Base-by-base conservation (phyloP, 1,140 invertebrate genomes). In the Cherax quadricarinatus region DNA sequence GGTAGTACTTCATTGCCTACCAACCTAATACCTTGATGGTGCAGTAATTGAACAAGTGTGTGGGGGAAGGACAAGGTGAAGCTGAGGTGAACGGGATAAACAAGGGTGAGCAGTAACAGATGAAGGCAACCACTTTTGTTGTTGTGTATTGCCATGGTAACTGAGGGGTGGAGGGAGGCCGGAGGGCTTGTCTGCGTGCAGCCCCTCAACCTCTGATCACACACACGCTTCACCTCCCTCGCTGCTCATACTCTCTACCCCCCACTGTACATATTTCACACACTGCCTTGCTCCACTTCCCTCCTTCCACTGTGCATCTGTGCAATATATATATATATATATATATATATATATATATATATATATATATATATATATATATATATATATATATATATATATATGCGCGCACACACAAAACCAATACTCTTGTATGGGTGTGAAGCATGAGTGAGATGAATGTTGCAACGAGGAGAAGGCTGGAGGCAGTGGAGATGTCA, bases 101-200 rank as follows among this genome's bases (percentile, higher is more conserved):
- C 21, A 66, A 66, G 62, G 62, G 4, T 48, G 5, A 48, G 30
- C 62, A 85, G 24, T 14, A 48, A 7, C 83, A 85, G 83, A 85
- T 85, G 83, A 85, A 85, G 60, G 83, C 30, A 57, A 48, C 60
- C 83, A 85, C 83, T 85, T 85, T 85, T 85, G 83, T 85, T 85
- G 62, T 85, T 84, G 83, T 41, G 48, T 66, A 70, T 85, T 85
- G 83, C 83, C 83, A 85, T 85, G 83, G 83, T 85, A 70, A 85
- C 83, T 30, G 83, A 24, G 48, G 83, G 7, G 30, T 21, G 53
- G 53, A 41, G 62, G 60, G 60, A 70, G 62, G 83, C 24, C 14
- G 30, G 30, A 24, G 48, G 83, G 83, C 62, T 9, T 57, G 30
- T 70, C 83, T 70, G 60, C 83, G 83, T 85, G 83, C 81, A 10